Conservation (phyloP, 2,888 invertebrate species). For the Drosophila melanosoma region DNA sequence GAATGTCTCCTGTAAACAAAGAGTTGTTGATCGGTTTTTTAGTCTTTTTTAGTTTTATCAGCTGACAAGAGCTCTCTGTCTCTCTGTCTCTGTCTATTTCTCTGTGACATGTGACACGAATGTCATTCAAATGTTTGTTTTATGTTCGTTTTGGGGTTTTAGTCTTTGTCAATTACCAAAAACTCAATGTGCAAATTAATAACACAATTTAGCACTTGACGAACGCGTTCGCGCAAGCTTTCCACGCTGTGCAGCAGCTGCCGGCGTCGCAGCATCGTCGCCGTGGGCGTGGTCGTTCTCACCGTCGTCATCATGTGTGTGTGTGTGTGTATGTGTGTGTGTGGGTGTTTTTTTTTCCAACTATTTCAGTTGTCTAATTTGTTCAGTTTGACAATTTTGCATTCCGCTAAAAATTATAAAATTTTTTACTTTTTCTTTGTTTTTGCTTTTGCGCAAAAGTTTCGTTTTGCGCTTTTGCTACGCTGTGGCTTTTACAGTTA, state of each 20-base stretch:
- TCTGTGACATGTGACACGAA: slow-evolving; percentile 47
- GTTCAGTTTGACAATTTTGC: slow-evolving; percentile 55
- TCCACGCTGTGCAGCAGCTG: slow-evolving; percentile 81
- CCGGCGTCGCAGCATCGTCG: slow-evolving; percentile 71
- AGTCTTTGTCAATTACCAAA: slow-evolving; percentile 81
- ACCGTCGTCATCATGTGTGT: slow-evolving; percentile 45
- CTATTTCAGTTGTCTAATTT: slow-evolving; percentile 48
- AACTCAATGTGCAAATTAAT: slow-evolving; percentile 85
- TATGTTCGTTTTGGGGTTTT: slow-evolving; percentile 4
- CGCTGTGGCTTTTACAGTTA: slow-evolving; percentile 18
- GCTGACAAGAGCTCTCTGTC: slow-evolving; percentile 39
- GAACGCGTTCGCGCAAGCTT: slow-evolving; percentile 83
- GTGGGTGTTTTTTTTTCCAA: background rate
- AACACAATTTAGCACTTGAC: slow-evolving; percentile 84
- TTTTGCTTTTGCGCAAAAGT: slow-evolving; percentile 14
- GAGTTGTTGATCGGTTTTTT: slow-evolving; percentile 39
- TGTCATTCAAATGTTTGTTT: slow-evolving; percentile 33
- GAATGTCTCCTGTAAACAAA: slow-evolving; percentile 15
- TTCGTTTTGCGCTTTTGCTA: slow-evolving; percentile 26
- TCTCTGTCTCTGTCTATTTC: background rate
- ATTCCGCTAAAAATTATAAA: slow-evolving; percentile 62
- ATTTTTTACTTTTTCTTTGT: slow-evolving; percentile 21
- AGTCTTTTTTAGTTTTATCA: slow-evolving; percentile 40
- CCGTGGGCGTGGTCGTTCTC: slow-evolving; percentile 40
- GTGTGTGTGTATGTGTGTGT: background rate